Percentiles rank a stretch among this genome's conserved stretches.
These are phyloP conservation scores for Diorhabda carinulata DNA, from an alignment of 1,140 invertebrate species.

Conservation along the genomic window DNA sequence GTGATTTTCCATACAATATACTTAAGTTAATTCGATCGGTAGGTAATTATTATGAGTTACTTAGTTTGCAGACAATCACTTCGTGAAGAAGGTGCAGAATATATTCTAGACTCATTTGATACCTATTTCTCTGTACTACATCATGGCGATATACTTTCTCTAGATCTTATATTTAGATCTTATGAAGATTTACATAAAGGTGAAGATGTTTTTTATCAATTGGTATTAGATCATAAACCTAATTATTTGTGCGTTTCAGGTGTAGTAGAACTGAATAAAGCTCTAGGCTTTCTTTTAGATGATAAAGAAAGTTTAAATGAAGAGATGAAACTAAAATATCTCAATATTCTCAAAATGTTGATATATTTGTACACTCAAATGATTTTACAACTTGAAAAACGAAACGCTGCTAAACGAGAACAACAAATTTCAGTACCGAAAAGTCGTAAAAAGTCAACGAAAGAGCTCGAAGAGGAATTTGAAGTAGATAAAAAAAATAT, in stretches of 20 bases:
- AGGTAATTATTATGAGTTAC: not conserved
- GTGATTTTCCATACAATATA: slow-evolving; percentile 11
- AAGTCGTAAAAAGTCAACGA: slow-evolving; percentile 20
- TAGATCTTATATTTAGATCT: slow-evolving; percentile 38
- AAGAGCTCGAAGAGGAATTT: slow-evolving; percentile 12
- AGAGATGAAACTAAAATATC: slow-evolving; percentile 35
- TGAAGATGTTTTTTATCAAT: slow-evolving; percentile 21
- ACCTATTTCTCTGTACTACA: slow-evolving; percentile 51
- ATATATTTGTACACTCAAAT: slow-evolving; percentile 38
- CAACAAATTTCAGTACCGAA: slow-evolving; percentile 12
- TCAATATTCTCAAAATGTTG: slow-evolving; percentile 40
- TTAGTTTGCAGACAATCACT: slow-evolving; percentile 32
- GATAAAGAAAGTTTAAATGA: slow-evolving; percentile 37
- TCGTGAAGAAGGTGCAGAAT: slow-evolving; percentile 44
- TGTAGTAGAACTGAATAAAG: slow-evolving; percentile 28
- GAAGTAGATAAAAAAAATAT: slow-evolving; percentile 32
- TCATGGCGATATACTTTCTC: slow-evolving; percentile 48
- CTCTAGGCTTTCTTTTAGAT: slow-evolving; percentile 33
- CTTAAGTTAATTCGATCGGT: no score
- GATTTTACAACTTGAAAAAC: slow-evolving; percentile 34
- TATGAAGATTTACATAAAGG: slow-evolving; percentile 49
- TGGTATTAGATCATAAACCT: not conserved
- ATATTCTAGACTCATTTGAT: slow-evolving; percentile 60
- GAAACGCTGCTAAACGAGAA: slow-evolving; percentile 28
- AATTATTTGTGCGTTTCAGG: slow-evolving; percentile 25